These are phyloP conservation scores for Coilia nasus DNA, from an alignment of 2,797 vertebrate genomes.

Conservation along the genomic window DNA sequence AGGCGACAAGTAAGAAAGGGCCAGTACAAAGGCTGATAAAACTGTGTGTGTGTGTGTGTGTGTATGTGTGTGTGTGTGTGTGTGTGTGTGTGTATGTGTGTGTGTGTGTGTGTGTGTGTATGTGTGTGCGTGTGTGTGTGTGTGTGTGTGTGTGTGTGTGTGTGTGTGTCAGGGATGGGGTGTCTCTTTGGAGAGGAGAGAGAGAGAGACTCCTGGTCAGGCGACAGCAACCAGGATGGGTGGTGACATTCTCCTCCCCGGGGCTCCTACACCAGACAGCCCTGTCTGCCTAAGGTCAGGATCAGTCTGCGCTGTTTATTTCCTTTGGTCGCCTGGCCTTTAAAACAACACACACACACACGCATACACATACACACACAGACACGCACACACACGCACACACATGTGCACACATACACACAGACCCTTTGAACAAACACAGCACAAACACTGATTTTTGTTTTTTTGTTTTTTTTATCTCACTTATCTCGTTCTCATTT, in stretches of 20 bases:
- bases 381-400: not conserved
- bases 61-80: not conserved
- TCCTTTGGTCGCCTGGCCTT: conserved; percentile 64
- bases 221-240: conserved; percentile 63
- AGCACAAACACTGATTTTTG: not conserved
- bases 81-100: not conserved
- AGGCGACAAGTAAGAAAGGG: conserved; percentile 7
- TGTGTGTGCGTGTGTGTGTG: not conserved
- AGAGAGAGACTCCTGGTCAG: conserved; percentile 44
- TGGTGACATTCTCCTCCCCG: conserved; percentile 68
- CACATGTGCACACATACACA: conserved; percentile 8
- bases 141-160: not conserved
- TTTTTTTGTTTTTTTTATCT: conserved; percentile 2
- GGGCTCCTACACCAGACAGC: conserved; percentile 60
- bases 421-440: conserved; percentile 24
- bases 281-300: conserved; percentile 65
- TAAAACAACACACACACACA: conserved; percentile 42
- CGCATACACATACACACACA: not conserved
- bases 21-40: not conserved
- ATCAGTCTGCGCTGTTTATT: conserved; percentile 66
- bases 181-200: not conserved
- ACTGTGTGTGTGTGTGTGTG: not conserved
- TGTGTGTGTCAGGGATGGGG: not conserved
- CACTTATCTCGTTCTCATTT: conserved; percentile 46
- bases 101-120: not conserved